A percentile compares a stretch with the other conserved stretches of the same genome.
Evolutionary conservation across 2,888 invertebrate species (phyloP).

Genomic region (Phaedon cochleariae): DNA sequence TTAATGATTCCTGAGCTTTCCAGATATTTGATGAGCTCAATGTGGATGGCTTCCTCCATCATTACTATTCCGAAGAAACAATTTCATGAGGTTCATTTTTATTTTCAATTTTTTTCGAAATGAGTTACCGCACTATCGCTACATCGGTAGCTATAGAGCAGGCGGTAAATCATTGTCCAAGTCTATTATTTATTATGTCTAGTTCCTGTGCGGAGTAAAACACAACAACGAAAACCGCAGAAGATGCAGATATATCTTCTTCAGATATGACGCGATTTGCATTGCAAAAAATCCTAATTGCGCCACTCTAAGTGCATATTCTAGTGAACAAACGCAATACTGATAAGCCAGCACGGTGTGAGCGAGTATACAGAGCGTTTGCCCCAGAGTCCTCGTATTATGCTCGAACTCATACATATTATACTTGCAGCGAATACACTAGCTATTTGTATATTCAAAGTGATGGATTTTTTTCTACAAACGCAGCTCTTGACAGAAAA

Average conservation of each 20-base stretch:
- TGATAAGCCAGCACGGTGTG: not conserved
- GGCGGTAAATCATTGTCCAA: not conserved
- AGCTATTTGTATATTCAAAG: no score
- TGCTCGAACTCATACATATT: no score
- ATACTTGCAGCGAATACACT: no score
- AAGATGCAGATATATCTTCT: constrained; percentile 21
- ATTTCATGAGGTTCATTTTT: no score
- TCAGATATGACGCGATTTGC: constrained; percentile 24
- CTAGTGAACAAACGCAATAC: constrained; percentile 2
- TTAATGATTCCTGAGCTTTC: no score
- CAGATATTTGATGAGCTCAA: no score
- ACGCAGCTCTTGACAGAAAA: no score
- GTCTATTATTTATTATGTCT: constrained; percentile 6
- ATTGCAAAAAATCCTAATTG: constrained; percentile 26
- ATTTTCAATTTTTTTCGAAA: not conserved
- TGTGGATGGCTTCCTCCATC: no score
- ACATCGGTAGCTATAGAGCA: not conserved
- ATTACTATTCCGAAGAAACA: no score
- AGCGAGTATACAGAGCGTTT: constrained; percentile 6
- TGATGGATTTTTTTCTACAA: no score
- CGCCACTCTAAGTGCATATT: constrained; percentile 7
- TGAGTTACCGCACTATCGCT: not conserved
- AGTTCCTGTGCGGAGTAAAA: not conserved
- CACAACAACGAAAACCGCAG: not conserved
- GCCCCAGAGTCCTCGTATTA: not conserved